Conservation (phyloP, 2,797 vertebrate genomes). For the Helostoma temminkii region DNA sequence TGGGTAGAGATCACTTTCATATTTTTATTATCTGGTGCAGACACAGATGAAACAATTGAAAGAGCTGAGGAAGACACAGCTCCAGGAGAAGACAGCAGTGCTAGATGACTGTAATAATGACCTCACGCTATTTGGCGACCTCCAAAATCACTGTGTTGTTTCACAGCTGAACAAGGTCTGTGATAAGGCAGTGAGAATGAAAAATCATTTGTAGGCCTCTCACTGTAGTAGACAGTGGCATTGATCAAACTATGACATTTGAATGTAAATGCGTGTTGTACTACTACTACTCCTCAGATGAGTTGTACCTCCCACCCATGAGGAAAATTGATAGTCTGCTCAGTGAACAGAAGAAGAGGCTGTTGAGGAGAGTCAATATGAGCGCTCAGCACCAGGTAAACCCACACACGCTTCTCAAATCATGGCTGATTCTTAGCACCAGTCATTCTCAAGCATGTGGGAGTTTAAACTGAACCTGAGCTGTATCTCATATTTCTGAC, state of each 20-base stretch:
- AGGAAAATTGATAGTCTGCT: slow-evolving; percentile 91
- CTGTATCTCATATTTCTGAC: neutral
- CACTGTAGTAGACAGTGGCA: neutral
- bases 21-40: neutral
- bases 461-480: neutral
- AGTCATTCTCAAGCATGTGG: neutral
- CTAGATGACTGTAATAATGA: neutral
- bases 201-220: neutral
- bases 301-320: slow-evolving; percentile 92
- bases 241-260: neutral
- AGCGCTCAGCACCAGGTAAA: slow-evolving; percentile 88
- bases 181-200: neutral
- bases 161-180: neutral
- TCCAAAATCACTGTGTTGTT: too few relatives aligned
- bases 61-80: neutral
- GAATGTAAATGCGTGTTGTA: neutral
- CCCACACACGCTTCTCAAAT: neutral
- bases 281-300: slow-evolving; percentile 78
- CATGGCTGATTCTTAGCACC: neutral
- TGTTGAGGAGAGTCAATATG: slow-evolving; percentile 88
- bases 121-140: too few relatives aligned
- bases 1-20: neutral
- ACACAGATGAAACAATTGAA: neutral
- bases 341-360: slow-evolving; percentile 90
- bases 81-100: neutral